phyloP scores from a whole-genome alignment of 2,113 vertebrate species.

The Hirundichthys speculiger region DNA sequence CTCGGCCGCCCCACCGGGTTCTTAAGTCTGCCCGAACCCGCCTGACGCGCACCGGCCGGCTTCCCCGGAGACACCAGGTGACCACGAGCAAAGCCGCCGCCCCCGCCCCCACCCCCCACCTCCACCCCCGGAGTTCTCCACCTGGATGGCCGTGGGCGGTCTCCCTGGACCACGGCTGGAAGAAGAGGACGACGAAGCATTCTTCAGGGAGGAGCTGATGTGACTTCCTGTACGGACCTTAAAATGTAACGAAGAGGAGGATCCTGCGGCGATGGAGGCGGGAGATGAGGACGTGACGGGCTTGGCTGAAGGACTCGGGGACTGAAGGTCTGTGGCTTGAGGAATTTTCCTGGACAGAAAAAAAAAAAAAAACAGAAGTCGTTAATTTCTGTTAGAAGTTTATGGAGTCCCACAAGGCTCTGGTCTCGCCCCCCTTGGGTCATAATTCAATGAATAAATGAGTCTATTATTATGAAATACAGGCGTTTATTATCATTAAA shows the following conservation, averaged over 20 bases:
- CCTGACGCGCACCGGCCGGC: slow-evolving; percentile 71
- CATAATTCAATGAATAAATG: no score
- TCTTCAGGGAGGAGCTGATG: slow-evolving; percentile 69
- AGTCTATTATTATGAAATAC: no score
- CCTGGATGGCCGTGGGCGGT: slow-evolving; percentile 38
- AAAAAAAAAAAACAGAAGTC: neutral
- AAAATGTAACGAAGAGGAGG: slow-evolving; percentile 73
- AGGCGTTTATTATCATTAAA: no score
- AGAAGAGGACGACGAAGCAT: slow-evolving; percentile 61
- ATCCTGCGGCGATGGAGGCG: slow-evolving; percentile 41
- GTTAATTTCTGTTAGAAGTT: no score
- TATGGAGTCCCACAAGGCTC: no score
- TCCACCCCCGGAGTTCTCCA: slow-evolving; percentile 73
- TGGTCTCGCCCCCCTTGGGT: no score
- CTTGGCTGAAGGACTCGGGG: slow-evolving; percentile 60
- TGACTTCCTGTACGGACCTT: slow-evolving; percentile 78
- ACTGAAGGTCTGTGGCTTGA: slow-evolving; percentile 83
- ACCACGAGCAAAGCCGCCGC: slow-evolving; percentile 24
- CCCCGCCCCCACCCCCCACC: no score
- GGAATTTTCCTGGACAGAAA: slow-evolving; percentile 87
- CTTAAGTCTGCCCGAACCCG: slow-evolving; percentile 76
- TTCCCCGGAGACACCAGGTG: slow-evolving; percentile 78
- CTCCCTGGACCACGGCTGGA: slow-evolving; percentile 67
- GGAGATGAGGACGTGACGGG: slow-evolving; percentile 49
- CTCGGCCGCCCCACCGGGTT: slow-evolving; percentile 85